Evolutionary conservation across 2,797 vertebrate genomes (phyloP), one percentile per base, ranked within the genome.

Genomic region (Argya squamiceps): DNA sequence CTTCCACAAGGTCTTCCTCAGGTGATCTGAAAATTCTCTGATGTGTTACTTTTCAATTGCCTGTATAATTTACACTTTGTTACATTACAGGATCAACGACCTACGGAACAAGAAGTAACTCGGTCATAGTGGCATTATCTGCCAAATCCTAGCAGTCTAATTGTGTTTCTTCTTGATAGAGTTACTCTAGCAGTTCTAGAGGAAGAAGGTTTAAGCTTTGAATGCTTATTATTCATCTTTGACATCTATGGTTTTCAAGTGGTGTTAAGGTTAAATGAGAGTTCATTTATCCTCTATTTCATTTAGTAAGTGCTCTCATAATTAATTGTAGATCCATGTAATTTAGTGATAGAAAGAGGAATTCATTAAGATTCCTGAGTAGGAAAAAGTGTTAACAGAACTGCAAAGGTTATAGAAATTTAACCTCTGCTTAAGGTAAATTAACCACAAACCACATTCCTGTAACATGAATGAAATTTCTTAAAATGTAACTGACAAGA

Each of bases 251-350:
- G 83, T 44, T 95, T 96, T 58, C n/a, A 90, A 90, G 74, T 34
- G 4, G 36, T 65, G 50, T 23, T 77, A 43, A 92, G 84, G 88
- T 96, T 97, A 97, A 94, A 91, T 83, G 68, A 87, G 92, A 96
- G 82, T 80, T 87, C 85, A 97, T 94, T 97, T 96, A 85, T 90
- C 77, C 67, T 91, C 62, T 70, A 91, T 96, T 97, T 85, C 49
- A 82, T 95, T 96, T 85, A 93, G 63, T 93, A 96, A 93, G 90
- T 96, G 73, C 15, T 78, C 44, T 75, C 73, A 77, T 96, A 96
- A 97, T 97, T 97, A 97, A 97, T 65, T 93, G 73, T 83, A 93
- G 85, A 95, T 89, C 76, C 70, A 74, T 94, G 68, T 91, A 94
- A 97, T 96, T 96, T 96, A 92, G 80, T 77, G 75, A 30, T 89